Conservation (phyloP, 2,797 vertebrate genomes). For the Allenopithecus nigroviridis region DNA sequence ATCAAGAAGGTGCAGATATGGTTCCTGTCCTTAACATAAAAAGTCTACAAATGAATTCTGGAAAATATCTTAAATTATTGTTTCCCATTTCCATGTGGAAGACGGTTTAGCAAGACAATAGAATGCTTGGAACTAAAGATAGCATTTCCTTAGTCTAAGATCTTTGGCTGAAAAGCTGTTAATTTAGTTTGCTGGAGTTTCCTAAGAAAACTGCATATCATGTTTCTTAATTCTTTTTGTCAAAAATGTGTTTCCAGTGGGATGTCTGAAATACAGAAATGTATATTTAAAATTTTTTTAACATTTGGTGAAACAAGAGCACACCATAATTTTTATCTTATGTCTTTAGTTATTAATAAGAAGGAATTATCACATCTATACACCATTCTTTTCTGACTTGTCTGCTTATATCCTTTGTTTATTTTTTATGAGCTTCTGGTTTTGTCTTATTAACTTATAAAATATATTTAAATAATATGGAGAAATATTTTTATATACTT, state of each 20-base stretch:
- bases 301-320: not conserved
- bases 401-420: not conserved
- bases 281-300: not conserved
- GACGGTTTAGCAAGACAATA: not conserved
- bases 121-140: not conserved
- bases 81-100: not conserved
- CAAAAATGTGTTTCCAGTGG: not conserved
- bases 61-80: not conserved
- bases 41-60: not conserved
- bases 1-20: not conserved
- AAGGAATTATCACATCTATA: not conserved
- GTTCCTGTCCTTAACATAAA: not conserved
- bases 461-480: not conserved
- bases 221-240: not conserved
- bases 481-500: not conserved
- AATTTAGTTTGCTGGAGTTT: not conserved
- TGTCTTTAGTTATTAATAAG: not conserved
- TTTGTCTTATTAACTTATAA: not conserved
- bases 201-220: not conserved
- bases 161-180: not conserved
- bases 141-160: not conserved
- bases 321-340: not conserved
- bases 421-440: not conserved
- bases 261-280: not conserved
- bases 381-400: not conserved